These are phyloP conservation scores for Megaleporinus macrocephalus DNA, from an alignment of 2,113 vertebrate species.

Conservation along the genomic window DNA sequence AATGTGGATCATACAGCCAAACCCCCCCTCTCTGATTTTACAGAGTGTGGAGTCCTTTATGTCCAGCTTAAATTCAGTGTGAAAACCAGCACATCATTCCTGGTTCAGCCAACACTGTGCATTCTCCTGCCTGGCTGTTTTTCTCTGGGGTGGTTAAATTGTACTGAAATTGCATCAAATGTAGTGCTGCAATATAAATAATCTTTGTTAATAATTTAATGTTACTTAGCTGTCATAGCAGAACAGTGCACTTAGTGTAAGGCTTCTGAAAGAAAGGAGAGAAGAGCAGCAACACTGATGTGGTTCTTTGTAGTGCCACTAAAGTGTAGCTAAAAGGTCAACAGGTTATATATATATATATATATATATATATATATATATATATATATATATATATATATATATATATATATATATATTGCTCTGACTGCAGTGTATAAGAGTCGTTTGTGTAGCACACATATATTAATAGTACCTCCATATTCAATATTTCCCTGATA, in stretches of 20 bases:
- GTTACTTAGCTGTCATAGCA: not conserved
- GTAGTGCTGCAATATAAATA: not conserved
- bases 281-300: not conserved
- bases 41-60: no score
- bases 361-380: no score
- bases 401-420: not conserved
- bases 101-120: not conserved
- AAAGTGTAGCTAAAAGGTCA: constrained; percentile 6
- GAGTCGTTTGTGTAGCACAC: not conserved
- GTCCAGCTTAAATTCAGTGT: not conserved
- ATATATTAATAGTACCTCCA: not conserved
- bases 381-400: not conserved
- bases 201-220: not conserved
- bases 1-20: no score
- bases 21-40: no score
- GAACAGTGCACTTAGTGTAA: not conserved
- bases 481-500: not conserved
- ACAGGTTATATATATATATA: not conserved
- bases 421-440: not conserved
- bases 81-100: no score
- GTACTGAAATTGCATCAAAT: not conserved
- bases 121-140: not conserved
- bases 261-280: not conserved
- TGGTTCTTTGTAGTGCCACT: not conserved
- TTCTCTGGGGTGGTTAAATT: not conserved